phyloP scores from a whole-genome alignment of 2,113 vertebrate species.

The Pomatorhinus ruficollis region DNA sequence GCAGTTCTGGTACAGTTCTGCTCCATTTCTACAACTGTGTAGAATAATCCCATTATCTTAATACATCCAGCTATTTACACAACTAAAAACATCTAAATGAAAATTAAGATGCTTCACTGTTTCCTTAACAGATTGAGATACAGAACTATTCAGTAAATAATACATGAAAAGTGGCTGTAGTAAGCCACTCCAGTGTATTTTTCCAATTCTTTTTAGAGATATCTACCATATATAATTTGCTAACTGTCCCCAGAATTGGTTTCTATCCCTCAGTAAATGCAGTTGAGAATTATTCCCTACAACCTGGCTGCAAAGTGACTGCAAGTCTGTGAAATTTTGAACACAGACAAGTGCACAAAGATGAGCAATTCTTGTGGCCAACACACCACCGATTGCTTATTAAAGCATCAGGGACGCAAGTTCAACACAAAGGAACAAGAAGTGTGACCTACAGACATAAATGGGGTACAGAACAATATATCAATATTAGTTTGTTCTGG shows the following conservation, averaged over 20 bases:
- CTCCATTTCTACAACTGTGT: neutral
- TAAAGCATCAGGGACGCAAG: rapidly evolving
- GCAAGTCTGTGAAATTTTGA: neutral
- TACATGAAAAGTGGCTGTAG: neutral
- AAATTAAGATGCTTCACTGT: neutral
- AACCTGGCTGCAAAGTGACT: neutral
- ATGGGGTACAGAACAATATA: neutral
- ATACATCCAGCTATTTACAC: neutral
- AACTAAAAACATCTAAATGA: neutral
- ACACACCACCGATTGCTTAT: neutral
- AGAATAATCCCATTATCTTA: neutral
- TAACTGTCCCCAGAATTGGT: neutral
- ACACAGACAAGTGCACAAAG: neutral
- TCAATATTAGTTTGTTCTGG: neutral
- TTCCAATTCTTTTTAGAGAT: neutral
- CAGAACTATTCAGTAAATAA: neutral
- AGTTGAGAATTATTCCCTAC: neutral
- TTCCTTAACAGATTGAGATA: neutral
- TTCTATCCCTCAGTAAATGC: neutral
- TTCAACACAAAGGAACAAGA: neutral
- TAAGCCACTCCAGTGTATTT: neutral
- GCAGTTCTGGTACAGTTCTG: neutral
- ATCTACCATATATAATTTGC: neutral
- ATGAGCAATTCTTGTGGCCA: neutral
- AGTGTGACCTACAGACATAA: neutral